These are phyloP conservation scores for Parauchenoglanis punctatus DNA, from an alignment of 2,797 vertebrate genomes.

Conservation along the genomic window DNA sequence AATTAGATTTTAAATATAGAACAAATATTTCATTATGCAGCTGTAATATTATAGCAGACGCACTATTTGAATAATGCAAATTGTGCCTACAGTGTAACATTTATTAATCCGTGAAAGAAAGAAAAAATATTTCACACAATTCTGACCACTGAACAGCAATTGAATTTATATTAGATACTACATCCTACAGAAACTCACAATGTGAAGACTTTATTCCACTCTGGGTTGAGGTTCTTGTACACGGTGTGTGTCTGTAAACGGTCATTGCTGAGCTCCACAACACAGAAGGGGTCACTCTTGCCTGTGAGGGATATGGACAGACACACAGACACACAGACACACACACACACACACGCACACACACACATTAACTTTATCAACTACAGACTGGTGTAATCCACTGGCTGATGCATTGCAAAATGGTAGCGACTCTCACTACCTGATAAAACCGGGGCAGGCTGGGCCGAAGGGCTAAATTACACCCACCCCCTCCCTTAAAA, in stretches of 20 bases:
- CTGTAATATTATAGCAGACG: background rate
- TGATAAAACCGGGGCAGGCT: conserved; percentile 53
- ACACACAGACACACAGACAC: conserved; percentile 47
- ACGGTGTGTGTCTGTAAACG: conserved; percentile 94
- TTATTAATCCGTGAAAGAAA: background rate
- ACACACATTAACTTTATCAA: conserved; percentile 57
- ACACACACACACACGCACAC: conserved; percentile 42
- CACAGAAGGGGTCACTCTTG: conserved; percentile 98
- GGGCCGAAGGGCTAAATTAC: conserved; percentile 50
- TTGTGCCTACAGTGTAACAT: conserved; percentile 3
- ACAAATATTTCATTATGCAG: background rate
- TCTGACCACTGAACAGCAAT: background rate
- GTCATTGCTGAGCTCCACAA: conserved; percentile 96
- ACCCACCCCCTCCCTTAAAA: conserved; percentile 45
- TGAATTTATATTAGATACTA: background rate
- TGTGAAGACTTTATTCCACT: conserved; percentile 98
- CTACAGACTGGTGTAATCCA: conserved; percentile 53
- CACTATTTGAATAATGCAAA: conserved; percentile 2
- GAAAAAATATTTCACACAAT: background rate
- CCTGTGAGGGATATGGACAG: conserved; percentile 67
- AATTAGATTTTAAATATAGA: conserved; percentile 24
- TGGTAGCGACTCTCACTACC: conserved; percentile 27
- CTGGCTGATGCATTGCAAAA: conserved; percentile 32
- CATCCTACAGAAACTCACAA: conserved; percentile 83
- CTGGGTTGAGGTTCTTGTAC: conserved; percentile 97